Conservation (phyloP, 1,140 invertebrate species). For the Papilio aristodemus region DNA sequence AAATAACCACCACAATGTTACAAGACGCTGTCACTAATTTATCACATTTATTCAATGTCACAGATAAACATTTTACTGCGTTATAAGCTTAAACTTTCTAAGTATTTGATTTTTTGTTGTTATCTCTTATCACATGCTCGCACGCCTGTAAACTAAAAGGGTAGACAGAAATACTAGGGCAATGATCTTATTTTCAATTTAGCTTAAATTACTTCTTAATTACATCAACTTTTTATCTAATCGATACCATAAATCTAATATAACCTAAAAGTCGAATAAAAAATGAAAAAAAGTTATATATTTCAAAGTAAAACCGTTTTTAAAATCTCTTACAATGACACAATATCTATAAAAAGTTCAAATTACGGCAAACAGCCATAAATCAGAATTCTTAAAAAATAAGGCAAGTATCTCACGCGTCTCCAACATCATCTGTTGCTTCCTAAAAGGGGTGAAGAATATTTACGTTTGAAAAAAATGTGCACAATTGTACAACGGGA, state of each 20-base stretch:
- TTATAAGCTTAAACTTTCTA: neutral
- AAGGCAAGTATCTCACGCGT: slow-evolving; percentile 75
- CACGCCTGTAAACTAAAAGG: too few species aligned
- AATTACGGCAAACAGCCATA: slow-evolving; percentile 80
- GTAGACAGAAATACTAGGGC: too few species aligned
- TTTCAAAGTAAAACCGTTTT: slow-evolving; percentile 57
- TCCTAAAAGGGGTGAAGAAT: slow-evolving; percentile 74
- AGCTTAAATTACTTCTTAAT: too few species aligned
- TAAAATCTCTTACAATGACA: slow-evolving; percentile 54
- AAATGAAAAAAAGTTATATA: slow-evolving; percentile 7
- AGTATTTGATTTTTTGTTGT: neutral
- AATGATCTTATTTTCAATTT: too few species aligned
- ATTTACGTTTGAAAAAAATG: slow-evolving; percentile 44
- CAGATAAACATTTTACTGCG: neutral
- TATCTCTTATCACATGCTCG: too few species aligned
- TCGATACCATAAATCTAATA: too few species aligned
- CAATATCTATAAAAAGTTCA: slow-evolving; percentile 73
- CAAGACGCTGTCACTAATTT: slow-evolving; percentile 24
- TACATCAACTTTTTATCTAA: too few species aligned
- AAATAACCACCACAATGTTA: slow-evolving; percentile 47
- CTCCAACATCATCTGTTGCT: slow-evolving; percentile 60
- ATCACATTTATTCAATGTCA: slow-evolving; percentile 11
- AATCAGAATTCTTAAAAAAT: slow-evolving; percentile 61
- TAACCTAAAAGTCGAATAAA: neutral
- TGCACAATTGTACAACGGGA: slow-evolving; percentile 54